Percentiles rank a stretch among this genome's conserved stretches.
Evolutionary conservation across 2,113 vertebrate species (phyloP).

Genomic region (Microcebus ravelobensis): DNA sequence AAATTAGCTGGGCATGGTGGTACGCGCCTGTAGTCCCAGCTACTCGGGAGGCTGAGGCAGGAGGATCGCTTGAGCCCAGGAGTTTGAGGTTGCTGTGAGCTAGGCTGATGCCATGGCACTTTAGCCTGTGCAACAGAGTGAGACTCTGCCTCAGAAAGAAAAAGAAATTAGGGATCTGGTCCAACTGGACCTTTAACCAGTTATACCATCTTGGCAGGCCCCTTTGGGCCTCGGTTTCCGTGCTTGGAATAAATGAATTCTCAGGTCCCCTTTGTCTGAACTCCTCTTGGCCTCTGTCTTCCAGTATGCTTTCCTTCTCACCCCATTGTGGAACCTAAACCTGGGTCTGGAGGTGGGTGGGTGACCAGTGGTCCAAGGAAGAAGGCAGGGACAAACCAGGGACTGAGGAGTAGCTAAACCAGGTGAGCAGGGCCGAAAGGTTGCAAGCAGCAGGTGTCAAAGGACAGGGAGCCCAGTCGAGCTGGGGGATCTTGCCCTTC

Average conservation of each 20-base stretch:
- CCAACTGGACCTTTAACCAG: background rate
- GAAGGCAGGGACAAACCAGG: background rate
- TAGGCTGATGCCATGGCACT: too few relatives aligned
- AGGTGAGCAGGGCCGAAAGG: background rate
- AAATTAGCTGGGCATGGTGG: too few relatives aligned
- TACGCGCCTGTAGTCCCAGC: too few relatives aligned
- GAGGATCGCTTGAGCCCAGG: too few relatives aligned
- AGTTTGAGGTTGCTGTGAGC: too few relatives aligned
- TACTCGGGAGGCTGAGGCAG: too few relatives aligned
- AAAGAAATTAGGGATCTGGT: too few relatives aligned
- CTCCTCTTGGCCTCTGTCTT: background rate
- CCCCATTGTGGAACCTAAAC: background rate
- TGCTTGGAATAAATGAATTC: background rate
- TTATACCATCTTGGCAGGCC: background rate
- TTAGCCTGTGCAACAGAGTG: too few relatives aligned
- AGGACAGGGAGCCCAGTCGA: background rate
- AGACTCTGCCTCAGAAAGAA: too few relatives aligned
- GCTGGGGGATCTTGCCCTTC: background rate
- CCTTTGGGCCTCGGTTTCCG: constrained; percentile 5
- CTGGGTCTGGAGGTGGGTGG: background rate
- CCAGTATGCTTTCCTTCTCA: background rate
- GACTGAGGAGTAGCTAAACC: background rate
- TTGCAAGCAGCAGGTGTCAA: background rate
- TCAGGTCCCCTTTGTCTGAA: background rate
- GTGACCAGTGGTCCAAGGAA: background rate